These are phyloP conservation scores for Amiota communis DNA, from an alignment of 2,888 invertebrate species.

Conservation along the genomic window DNA sequence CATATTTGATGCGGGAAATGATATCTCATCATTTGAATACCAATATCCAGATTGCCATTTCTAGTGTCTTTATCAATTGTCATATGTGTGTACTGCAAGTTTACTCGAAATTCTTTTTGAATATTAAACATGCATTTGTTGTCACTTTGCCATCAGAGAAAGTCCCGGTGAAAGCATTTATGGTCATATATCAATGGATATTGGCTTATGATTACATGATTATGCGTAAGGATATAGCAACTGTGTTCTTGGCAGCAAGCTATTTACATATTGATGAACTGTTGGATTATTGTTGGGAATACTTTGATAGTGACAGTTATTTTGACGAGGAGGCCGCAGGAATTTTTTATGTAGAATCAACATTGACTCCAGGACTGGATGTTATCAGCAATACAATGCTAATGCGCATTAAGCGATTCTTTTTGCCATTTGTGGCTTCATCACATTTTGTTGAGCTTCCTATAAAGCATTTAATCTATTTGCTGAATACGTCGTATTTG, in stretches of 20 bases:
- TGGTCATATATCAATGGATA: slow-evolving; percentile 87
- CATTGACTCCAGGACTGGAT: slow-evolving; percentile 69
- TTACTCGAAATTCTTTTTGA: slow-evolving; percentile 65
- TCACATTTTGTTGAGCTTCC: slow-evolving; percentile 81
- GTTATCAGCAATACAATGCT: slow-evolving; percentile 70
- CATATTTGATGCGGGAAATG: slow-evolving; percentile 48
- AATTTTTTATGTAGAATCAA: slow-evolving; percentile 73
- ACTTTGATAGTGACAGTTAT: slow-evolving; percentile 80
- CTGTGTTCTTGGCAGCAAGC: slow-evolving; percentile 52
- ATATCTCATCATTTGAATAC: slow-evolving; percentile 51
- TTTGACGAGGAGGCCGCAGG: slow-evolving; percentile 79
- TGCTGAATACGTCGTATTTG: slow-evolving; percentile 82
- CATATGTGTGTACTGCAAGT: slow-evolving; percentile 64
- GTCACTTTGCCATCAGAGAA: slow-evolving; percentile 58
- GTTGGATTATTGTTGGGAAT: slow-evolving; percentile 78
- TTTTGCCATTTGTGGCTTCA: slow-evolving; percentile 83
- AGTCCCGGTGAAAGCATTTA: slow-evolving; percentile 77
- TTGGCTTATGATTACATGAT: slow-evolving; percentile 80
- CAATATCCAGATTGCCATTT: slow-evolving; percentile 49
- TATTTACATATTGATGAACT: slow-evolving; percentile 61
- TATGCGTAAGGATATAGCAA: slow-evolving; percentile 61
- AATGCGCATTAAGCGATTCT: slow-evolving; percentile 82
- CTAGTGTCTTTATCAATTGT: slow-evolving; percentile 57
- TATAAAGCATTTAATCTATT: slow-evolving; percentile 78
- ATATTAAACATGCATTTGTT: slow-evolving; percentile 42